Evolutionary conservation across 2,888 invertebrate species (phyloP).

Genomic region (Esperia sulphurella): DNA sequence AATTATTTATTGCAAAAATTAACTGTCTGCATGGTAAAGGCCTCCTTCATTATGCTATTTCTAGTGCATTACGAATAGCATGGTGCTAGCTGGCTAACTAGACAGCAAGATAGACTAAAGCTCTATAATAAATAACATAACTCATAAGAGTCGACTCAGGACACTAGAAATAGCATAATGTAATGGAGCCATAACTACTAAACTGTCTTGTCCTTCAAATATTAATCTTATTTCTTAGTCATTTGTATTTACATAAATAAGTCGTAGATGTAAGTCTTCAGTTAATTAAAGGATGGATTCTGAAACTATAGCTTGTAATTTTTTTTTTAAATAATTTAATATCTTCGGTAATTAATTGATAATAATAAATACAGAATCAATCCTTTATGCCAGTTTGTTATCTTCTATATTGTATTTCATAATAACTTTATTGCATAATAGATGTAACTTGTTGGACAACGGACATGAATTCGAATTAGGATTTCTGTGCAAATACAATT

Average conservation of each 20-base stretch:
- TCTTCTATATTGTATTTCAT: conserved; percentile 19
- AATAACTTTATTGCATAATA: conserved; percentile 37
- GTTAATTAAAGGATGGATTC: conserved; percentile 9
- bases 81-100: too few relatives aligned
- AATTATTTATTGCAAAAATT: conserved; percentile 22
- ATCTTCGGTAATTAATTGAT: neutral
- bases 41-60: neutral
- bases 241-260: conserved; percentile 9
- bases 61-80: too few relatives aligned
- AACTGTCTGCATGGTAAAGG: conserved; percentile 4
- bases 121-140: too few relatives aligned
- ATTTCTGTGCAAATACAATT: neutral
- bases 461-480: neutral
- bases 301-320: conserved; percentile 1
- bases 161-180: too few relatives aligned
- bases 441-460: neutral
- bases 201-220: neutral
- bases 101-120: too few relatives aligned
- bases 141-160: too few relatives aligned
- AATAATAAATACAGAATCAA: conserved; percentile 10
- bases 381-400: conserved; percentile 11
- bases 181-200: too few relatives aligned
- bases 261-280: conserved; percentile 1
- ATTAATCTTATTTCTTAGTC: conserved; percentile 12
- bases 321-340: neutral